Evolutionary conservation across 1,140 invertebrate genomes (phyloP), one percentile per base, ranked within the genome.

Genomic region (Tribolium castaneum): DNA sequence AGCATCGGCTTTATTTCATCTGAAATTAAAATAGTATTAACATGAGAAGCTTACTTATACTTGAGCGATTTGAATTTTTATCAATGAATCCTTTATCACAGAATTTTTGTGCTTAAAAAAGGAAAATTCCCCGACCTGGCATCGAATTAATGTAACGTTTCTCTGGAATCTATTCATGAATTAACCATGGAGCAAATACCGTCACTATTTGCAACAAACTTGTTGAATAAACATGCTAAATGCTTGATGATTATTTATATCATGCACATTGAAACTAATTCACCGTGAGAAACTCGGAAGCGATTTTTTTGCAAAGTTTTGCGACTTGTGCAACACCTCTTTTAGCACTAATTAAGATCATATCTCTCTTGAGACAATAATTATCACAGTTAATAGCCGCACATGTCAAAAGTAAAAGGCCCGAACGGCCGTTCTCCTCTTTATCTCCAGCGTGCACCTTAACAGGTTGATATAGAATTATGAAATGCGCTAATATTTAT

Each of bases 391-490:
- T 35, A 22, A 22, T 30, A 35, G 30, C 25, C 13, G 25, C 10
- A 66, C 59, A 66, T 66, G 59, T 66, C 59, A 66, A 66, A 66
- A 66, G 59, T 66, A 66, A 66, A 66, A 66, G 59, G 25, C 9
- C 59, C 59, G 59, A 66, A 34, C 30, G 13, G 54, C 13, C 22
- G 30, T 35, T 66, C 59, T 66, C 59, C 30, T 66, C 59, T 66
- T 66, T 66, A 66, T 66, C 59, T 66, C 30, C 25, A 13, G 22
- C 30, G 30, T 66, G 59, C 59, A 35, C 59, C 59, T 59, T 35
- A 66, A 35, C 59, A 66, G 59, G 59, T 66, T 66, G 59, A 66
- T 66, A 35, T 35, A 30, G 59, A 66, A 66, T 66, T 66, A 35
- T 35, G 59, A 66, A 66, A 66, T 66, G 59, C n/a, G 12, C 59